phyloP scores from a whole-genome alignment of 2,113 vertebrate genomes.

The Nothoprocta perdicaria region DNA sequence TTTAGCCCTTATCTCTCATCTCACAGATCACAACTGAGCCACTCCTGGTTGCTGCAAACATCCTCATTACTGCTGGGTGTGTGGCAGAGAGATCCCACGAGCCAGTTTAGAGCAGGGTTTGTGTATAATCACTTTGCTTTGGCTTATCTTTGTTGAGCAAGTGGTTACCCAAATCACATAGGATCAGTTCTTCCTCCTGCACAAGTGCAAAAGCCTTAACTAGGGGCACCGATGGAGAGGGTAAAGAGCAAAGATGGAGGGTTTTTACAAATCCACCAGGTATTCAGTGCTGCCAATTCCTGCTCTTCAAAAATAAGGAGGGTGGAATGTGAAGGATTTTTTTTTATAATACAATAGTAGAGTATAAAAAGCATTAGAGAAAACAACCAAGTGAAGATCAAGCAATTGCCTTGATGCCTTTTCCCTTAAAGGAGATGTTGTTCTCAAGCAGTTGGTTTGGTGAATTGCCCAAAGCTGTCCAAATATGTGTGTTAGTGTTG shows the following conservation, averaged over 20 bases:
- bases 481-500: background rate
- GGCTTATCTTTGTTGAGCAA: background rate
- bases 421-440: background rate
- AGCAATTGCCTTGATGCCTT: background rate
- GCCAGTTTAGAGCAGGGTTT: background rate
- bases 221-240: background rate
- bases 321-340: background rate
- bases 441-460: background rate
- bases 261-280: background rate
- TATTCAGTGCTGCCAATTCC: background rate
- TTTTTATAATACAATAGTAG: background rate
- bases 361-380: background rate
- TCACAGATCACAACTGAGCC: background rate
- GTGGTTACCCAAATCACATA: background rate
- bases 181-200: background rate
- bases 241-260: background rate
- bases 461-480: background rate
- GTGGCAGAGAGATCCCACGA: background rate
- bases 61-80: background rate
- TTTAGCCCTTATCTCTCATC: background rate
- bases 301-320: background rate
- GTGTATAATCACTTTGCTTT: background rate
- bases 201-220: background rate
- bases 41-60: background rate
- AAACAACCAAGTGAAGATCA: background rate